These are phyloP conservation scores for Echeneis naucrates DNA, from an alignment of 2,797 vertebrate genomes.

Conservation along the genomic window DNA sequence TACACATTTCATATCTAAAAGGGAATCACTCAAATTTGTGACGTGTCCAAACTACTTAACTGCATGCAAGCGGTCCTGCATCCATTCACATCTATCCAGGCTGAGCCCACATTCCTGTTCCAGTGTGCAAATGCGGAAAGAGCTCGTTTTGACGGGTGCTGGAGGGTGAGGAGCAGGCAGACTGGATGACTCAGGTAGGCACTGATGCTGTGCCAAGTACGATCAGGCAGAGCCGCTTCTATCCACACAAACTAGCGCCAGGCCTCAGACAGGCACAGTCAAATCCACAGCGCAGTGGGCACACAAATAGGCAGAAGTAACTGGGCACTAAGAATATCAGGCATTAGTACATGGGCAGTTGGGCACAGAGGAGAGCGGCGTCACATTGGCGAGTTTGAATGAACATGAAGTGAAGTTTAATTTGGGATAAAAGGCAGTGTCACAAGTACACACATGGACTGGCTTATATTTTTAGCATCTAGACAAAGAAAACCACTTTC, in stretches of 20 bases:
- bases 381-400: conserved; percentile 38
- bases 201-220: conserved; percentile 76
- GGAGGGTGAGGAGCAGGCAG: conserved; percentile 68
- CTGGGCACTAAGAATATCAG: conserved; percentile 52
- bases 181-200: conserved; percentile 81
- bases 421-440: conserved; percentile 19
- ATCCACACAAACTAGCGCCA: conserved; percentile 59
- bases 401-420: conserved; percentile 39
- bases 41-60: conserved; percentile 20
- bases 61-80: conserved; percentile 7
- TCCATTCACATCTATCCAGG: conserved; percentile 54
- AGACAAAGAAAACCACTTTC: conserved; percentile 7
- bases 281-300: conserved; percentile 57
- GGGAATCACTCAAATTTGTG: background rate
- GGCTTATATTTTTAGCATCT: background rate
- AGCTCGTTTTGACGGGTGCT: conserved; percentile 66
- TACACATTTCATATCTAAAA: conserved; percentile 10
- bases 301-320: conserved; percentile 58
- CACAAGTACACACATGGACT: background rate
- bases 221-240: conserved; percentile 67
- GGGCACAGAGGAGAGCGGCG: conserved; percentile 62
- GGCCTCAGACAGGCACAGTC: conserved; percentile 68
- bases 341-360: conserved; percentile 62
- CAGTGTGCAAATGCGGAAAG: conserved; percentile 64
- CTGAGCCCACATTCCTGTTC: conserved; percentile 46